These are phyloP conservation scores for Columba livia DNA, from an alignment of 2,113 vertebrate genomes.

Conservation along the genomic window DNA sequence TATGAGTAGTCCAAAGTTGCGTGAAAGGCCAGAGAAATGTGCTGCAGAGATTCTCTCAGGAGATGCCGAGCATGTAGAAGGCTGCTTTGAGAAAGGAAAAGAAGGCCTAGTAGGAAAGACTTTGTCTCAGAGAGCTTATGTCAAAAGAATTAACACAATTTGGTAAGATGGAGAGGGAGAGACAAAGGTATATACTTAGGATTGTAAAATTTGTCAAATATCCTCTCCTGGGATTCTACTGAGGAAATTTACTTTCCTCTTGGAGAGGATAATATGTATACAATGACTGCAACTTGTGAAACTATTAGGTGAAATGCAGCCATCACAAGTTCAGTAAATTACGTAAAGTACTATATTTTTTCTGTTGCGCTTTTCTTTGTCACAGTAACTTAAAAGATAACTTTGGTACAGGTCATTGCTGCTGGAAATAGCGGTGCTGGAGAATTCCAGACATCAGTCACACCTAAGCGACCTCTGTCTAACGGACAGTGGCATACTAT, in stretches of 20 bases:
- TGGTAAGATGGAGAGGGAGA: neutral
- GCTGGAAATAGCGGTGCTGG: conserved; percentile 80
- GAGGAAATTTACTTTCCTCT: neutral
- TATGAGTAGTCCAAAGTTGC: neutral
- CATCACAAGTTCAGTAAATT: neutral
- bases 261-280: neutral
- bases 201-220: neutral
- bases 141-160: neutral
- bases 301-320: neutral
- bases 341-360: neutral
- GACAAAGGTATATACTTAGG: neutral
- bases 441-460: conserved; percentile 79
- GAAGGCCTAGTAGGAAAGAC: neutral
- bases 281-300: neutral
- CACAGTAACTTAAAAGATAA: neutral
- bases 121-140: neutral
- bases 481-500: conserved; percentile 90
- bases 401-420: conserved; percentile 81
- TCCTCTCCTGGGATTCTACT: neutral
- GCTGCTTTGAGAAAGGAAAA: neutral
- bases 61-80: neutral
- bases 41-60: neutral
- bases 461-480: conserved; percentile 80
- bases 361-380: neutral
- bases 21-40: neutral